A percentile compares a stretch with the other conserved stretches of the same genome.
phyloP scores from a whole-genome alignment of 2,888 invertebrate genomes.

The Rhimphoctona megacephalus region DNA sequence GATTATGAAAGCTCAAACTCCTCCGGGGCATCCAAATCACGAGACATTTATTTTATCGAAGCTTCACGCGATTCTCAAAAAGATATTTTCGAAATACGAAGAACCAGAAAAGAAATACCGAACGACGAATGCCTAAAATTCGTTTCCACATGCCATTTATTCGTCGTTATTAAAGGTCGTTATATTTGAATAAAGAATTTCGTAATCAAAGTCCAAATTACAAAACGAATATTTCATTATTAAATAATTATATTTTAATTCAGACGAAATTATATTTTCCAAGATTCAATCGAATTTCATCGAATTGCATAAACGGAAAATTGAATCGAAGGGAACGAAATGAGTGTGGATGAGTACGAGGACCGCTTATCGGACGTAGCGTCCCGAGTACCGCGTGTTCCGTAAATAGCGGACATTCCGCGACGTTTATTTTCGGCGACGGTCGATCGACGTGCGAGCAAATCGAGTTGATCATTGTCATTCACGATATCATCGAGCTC shows the following conservation, averaged over 20 bases:
- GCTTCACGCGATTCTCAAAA: background rate
- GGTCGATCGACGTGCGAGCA: constrained; percentile 68
- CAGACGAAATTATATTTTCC: background rate
- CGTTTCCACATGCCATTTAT: background rate
- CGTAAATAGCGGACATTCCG: constrained; percentile 77
- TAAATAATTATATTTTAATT: no score
- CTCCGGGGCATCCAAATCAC: background rate
- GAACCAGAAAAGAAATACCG: background rate
- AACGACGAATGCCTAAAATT: background rate
- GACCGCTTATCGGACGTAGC: constrained; percentile 70
- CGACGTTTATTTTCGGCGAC: constrained; percentile 74
- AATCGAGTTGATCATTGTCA: constrained; percentile 64
- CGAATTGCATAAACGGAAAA: background rate
- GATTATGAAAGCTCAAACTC: constrained; percentile 42
- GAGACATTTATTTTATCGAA: constrained; percentile 23
- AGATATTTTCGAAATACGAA: constrained; percentile 2
- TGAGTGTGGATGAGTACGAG: constrained; percentile 36
- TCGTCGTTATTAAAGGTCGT: background rate
- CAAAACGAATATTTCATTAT: no score
- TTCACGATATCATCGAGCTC: constrained; percentile 53
- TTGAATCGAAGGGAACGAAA: background rate
- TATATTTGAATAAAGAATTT: no score
- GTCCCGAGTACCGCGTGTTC: constrained; percentile 58
- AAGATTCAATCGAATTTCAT: background rate
- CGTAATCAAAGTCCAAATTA: no score